Evolutionary conservation across 2,888 invertebrate genomes (phyloP), one percentile per base, ranked within the genome.

Genomic region (Drosophila emarginata): DNA sequence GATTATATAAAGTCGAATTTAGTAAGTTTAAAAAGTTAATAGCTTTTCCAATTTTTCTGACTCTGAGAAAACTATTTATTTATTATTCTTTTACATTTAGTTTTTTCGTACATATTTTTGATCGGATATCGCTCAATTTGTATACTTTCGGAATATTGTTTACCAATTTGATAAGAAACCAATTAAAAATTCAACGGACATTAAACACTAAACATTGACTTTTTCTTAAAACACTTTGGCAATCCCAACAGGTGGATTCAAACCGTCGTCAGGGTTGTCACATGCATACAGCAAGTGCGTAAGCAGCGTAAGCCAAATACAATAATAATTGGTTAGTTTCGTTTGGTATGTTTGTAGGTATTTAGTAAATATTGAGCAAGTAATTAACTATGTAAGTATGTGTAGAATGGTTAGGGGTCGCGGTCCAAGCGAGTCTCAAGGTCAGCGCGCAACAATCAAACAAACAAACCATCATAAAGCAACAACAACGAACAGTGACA

Each of bases 401-500:
- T 23, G 51, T 52, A 52, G 26, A 26, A 12, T 21, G 9, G 71
- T 36, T 36, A 37, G 60, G 54, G 54, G 60, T 58, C 61, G 52
- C 69, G 64, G 40, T 71, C 70, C 64, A 56, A 12, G 9, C 18
- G 23, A 57, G 32, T 57, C 37, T 57, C 36, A 11, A 14, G 45
- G 45, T 45, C 45, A 45, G 21, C 12, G 21, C 9, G 36, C 21
- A 37, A 57, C 21, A 57, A 39, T 21, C 57, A 39, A 70, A 58
- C 60, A 72, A 54, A 70, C 39, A 68, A 73, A 72, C 51, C 52
- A 73, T 52, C 73, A 67, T 9, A 9, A 2, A 61, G 69, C 73
- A 82, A 81, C 76, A 79, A 67, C 67, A 72, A 76, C 69, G 61
- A 60, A 80, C 61, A 76, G 58, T 72, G 58, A 67, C 50, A 58